Conservation (phyloP, 1,140 invertebrate species). For the Reticulitermes speratus region DNA sequence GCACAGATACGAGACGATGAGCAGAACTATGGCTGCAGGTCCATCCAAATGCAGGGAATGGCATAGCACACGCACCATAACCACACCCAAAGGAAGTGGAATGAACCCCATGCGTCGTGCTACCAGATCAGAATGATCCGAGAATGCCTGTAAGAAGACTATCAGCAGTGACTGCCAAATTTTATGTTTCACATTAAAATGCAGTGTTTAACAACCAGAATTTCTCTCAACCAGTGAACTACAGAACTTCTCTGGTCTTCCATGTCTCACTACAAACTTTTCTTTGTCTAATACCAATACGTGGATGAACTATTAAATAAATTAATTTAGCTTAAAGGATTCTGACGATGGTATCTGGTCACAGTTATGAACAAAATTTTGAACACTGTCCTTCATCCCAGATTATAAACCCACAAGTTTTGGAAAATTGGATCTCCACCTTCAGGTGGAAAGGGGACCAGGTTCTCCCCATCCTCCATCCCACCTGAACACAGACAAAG, state of each 20-base stretch:
- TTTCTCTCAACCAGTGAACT: neutral
- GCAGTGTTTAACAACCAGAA: neutral
- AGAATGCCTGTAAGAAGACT: slow-evolving; percentile 71
- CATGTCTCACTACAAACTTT: neutral
- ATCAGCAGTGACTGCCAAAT: no score
- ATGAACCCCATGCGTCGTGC: slow-evolving; percentile 97
- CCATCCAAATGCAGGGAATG: slow-evolving; percentile 65
- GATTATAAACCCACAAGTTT: no score
- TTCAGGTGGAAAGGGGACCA: no score
- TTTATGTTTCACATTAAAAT: neutral
- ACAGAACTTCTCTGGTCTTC: neutral
- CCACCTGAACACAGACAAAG: no score
- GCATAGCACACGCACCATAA: slow-evolving; percentile 80
- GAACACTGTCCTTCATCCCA: no score
- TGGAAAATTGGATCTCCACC: no score
- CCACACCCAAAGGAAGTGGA: slow-evolving; percentile 89
- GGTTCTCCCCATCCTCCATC: no score
- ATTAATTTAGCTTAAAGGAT: no score
- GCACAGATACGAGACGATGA: slow-evolving; percentile 75
- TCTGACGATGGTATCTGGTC: no score
- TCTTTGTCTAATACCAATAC: neutral
- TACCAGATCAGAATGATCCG: slow-evolving; percentile 95
- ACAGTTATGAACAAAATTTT: no score
- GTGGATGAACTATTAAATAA: neutral
- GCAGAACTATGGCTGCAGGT: slow-evolving; percentile 66